phyloP scores from a whole-genome alignment of 2,113 vertebrate species.

The Cathartes aura region DNA sequence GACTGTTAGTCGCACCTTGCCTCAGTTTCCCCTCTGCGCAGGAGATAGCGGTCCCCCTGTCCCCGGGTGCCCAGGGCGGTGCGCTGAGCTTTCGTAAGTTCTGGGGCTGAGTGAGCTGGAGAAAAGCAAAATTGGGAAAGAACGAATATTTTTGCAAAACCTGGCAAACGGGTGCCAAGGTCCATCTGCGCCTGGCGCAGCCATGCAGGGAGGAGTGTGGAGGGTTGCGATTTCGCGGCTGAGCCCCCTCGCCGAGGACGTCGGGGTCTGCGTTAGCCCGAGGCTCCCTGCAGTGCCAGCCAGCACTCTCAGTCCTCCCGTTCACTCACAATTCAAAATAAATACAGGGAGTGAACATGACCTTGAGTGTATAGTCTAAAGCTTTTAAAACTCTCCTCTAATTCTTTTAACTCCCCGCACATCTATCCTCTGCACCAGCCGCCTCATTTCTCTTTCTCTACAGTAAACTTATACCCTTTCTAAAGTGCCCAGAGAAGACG shows the following conservation, averaged over 20 bases:
- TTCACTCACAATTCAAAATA: slow-evolving; percentile 38
- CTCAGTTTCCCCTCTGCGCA: neutral
- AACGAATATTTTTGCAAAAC: neutral
- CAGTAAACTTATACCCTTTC: slow-evolving; percentile 49
- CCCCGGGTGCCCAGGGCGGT: accelerated
- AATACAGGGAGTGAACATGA: slow-evolving; percentile 19
- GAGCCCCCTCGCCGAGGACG: accelerated
- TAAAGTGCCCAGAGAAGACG: slow-evolving; percentile 23
- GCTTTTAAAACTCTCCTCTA: slow-evolving; percentile 54
- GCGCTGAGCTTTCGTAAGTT: accelerated
- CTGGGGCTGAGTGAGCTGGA: neutral
- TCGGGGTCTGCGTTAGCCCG: accelerated
- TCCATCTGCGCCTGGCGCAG: neutral
- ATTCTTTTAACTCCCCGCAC: slow-evolving; percentile 53
- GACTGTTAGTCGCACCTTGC: accelerated
- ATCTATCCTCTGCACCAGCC: slow-evolving; percentile 52
- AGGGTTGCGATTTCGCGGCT: accelerated
- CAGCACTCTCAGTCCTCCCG: neutral
- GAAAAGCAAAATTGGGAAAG: neutral
- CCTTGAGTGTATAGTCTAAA: slow-evolving; percentile 4
- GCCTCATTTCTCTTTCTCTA: slow-evolving; percentile 62
- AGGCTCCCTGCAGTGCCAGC: neutral
- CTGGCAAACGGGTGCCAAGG: accelerated
- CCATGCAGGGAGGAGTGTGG: accelerated
- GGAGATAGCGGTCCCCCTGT: accelerated